Conservation (phyloP, 2,888 invertebrate species). For the Lagria hirta region DNA sequence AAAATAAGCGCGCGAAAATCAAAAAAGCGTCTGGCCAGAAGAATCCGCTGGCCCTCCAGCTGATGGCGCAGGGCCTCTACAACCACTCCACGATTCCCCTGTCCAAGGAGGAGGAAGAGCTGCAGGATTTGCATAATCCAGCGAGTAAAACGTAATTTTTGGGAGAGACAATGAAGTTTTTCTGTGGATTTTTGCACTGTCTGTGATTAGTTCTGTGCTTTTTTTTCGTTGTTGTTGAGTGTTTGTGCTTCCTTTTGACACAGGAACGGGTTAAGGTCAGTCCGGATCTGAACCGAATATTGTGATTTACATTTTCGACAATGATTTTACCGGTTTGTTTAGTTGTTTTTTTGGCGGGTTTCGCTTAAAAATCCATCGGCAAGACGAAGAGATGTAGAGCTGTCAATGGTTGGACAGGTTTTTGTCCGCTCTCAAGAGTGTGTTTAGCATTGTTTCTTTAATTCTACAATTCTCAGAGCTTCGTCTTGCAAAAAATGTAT, state of each 20-base stretch:
- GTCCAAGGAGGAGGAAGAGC: conserved; percentile 78
- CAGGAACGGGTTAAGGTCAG: too few relatives aligned
- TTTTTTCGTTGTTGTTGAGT: conserved; percentile 25
- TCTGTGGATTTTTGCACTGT: conserved; percentile 19
- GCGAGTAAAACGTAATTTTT: conserved; percentile 34
- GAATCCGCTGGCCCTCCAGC: conserved; percentile 82
- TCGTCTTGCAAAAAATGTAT: conserved; percentile 45
- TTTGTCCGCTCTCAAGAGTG: conserved; percentile 42
- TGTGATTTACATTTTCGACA: too few relatives aligned
- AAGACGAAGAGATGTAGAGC: conserved; percentile 29
- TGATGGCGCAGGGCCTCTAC: conserved; percentile 93
- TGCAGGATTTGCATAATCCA: conserved; percentile 57
- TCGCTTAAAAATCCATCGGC: too few relatives aligned
- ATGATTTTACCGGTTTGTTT: too few relatives aligned
- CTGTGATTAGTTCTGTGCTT: conserved; percentile 15
- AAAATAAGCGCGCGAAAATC: conserved; percentile 96
- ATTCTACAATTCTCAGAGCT: conserved; percentile 49
- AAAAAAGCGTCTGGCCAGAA: conserved; percentile 87
- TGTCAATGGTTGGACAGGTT: conserved; percentile 40
- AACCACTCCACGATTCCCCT: conserved; percentile 82
- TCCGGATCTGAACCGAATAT: too few relatives aligned
- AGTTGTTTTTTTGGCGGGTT: too few relatives aligned
- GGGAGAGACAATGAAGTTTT: too few relatives aligned
- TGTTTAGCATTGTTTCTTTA: conserved; percentile 47
- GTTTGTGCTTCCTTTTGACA: too few relatives aligned